Evolutionary conservation across 1,140 invertebrate genomes (phyloP).

Genomic region (Drosophila lacteicornis): DNA sequence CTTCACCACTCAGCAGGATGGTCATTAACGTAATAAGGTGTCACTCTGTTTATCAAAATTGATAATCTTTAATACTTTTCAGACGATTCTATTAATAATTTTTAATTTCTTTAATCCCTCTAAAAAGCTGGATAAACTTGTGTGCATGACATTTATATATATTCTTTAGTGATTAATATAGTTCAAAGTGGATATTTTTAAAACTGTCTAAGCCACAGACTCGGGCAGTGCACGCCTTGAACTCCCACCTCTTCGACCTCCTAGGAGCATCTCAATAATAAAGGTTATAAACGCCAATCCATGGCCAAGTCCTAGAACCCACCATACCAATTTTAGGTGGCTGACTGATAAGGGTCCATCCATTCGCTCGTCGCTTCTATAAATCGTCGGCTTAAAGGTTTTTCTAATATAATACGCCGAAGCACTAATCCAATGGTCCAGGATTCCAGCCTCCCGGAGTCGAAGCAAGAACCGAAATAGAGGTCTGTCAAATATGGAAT

Average conservation of each 20-base stretch:
- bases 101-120: too few relatives aligned
- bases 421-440: not conserved
- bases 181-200: too few relatives aligned
- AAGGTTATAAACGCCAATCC: slow-evolving; percentile 6
- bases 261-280: slow-evolving; percentile 5
- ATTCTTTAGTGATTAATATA: too few relatives aligned
- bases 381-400: not conserved
- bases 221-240: not conserved
- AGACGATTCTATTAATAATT: not conserved
- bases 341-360: not conserved
- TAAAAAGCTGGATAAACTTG: too few relatives aligned
- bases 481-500: slow-evolving; percentile 18
- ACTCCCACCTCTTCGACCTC: not conserved
- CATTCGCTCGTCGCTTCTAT: not conserved
- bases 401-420: not conserved
- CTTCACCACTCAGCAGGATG: not conserved
- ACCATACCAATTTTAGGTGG: slow-evolving; percentile 22
- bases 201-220: not conserved
- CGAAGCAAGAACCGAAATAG: not conserved
- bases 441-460: not conserved
- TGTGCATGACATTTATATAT: not conserved
- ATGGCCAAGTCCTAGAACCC: slow-evolving; percentile 17
- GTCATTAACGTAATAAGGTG: not conserved
- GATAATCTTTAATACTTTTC: not conserved
- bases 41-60: not conserved